Percentiles rank a stretch among this genome's conserved stretches.
These are phyloP conservation scores for Tanytarsus gracilentus DNA, from an alignment of 2,888 invertebrate species.

Conservation along the genomic window DNA sequence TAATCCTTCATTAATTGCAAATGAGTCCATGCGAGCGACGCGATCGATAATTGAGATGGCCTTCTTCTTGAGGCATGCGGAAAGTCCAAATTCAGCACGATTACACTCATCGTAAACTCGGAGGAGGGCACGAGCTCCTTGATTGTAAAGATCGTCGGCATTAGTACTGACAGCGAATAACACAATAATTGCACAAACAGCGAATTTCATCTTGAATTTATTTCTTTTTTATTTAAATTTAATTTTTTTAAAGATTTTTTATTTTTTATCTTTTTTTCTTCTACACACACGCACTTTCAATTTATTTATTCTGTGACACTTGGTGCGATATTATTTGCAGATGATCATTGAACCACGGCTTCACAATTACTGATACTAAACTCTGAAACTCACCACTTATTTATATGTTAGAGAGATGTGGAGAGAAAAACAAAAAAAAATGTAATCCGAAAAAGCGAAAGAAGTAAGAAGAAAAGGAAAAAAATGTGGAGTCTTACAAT, in stretches of 20 bases:
- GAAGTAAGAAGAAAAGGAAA: conserved; percentile 23
- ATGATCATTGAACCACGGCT: conserved; percentile 42
- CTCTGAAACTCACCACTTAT: conserved; percentile 41
- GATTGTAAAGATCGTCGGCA: conserved; percentile 42
- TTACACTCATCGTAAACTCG: conserved; percentile 73
- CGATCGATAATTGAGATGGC: conserved; percentile 71
- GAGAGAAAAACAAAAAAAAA: conserved; percentile 15
- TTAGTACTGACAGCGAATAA: conserved; percentile 34
- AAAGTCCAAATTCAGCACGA: conserved; percentile 54
- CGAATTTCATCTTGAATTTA: conserved; percentile 31
- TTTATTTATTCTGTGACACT: background rate
- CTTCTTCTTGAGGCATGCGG: conserved; percentile 71
- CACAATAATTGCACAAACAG: conserved; percentile 30
- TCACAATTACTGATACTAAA: conserved; percentile 49
- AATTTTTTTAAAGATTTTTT: background rate
- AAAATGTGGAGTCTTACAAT: conserved; percentile 31
- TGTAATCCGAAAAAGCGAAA: conserved; percentile 7
- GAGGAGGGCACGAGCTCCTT: conserved; percentile 56
- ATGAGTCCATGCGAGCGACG: conserved; percentile 60
- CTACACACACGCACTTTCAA: background rate
- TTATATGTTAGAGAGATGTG: conserved; percentile 37
- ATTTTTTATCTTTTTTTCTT: background rate
- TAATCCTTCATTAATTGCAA: conserved; percentile 55
- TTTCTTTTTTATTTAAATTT: conserved; percentile 10
- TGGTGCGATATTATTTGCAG: conserved; percentile 11